phyloP scores from a whole-genome alignment of 2,113 vertebrate species.

The Microcebus murinus region DNA sequence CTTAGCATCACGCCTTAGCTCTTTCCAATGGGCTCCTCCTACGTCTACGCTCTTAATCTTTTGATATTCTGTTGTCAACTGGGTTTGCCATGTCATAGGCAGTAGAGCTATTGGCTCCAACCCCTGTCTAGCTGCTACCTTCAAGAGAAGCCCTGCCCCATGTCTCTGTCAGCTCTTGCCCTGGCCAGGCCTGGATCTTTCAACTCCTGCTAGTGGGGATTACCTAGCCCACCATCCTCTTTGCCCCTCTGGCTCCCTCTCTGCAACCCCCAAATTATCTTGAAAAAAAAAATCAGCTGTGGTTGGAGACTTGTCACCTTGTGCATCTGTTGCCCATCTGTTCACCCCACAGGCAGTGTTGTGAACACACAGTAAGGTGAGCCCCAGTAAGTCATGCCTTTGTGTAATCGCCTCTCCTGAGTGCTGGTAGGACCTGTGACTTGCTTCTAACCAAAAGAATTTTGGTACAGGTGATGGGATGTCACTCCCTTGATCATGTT shows the following conservation, averaged over 20 bases:
- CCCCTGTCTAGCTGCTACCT: neutral
- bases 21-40: neutral
- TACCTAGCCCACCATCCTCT: neutral
- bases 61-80: neutral
- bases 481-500: neutral
- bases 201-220: neutral
- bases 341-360: neutral
- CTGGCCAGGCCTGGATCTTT: neutral
- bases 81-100: neutral
- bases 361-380: neutral
- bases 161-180: neutral
- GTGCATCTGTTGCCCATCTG: neutral
- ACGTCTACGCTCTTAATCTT: neutral
- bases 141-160: neutral
- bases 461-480: neutral
- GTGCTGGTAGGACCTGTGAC: neutral
- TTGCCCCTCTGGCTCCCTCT: neutral
- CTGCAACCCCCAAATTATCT: neutral
- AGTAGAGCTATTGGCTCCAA: neutral
- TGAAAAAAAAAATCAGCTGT: neutral
- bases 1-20: neutral
- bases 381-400: neutral
- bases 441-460: neutral
- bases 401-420: neutral
- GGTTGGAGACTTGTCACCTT: neutral